phyloP scores from a whole-genome alignment of 2,888 invertebrate species.

The Sphinx pinastri region DNA sequence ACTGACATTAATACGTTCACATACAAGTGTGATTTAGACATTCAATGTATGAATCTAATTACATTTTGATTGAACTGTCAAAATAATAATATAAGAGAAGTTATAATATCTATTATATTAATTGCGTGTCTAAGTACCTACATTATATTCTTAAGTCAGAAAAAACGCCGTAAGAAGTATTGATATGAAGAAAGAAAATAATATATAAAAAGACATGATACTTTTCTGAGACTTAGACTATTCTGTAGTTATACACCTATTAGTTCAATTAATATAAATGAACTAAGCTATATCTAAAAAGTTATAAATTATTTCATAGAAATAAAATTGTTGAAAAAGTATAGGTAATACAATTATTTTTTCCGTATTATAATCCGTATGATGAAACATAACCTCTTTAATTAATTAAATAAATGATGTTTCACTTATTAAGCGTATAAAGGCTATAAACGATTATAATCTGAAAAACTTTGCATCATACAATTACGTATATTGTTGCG shows the following conservation, averaged over 20 bases:
- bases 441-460: slow-evolving; percentile 33
- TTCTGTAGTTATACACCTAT: too few species aligned
- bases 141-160: too few species aligned
- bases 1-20: background rate
- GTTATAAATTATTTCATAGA: too few species aligned
- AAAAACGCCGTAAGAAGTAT: too few species aligned
- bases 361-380: background rate
- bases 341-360: background rate
- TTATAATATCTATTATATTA: too few species aligned
- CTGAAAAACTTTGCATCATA: slow-evolving; percentile 20
- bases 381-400: slow-evolving; percentile 12
- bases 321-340: too few species aligned
- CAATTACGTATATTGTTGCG: slow-evolving; percentile 4
- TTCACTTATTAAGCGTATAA: slow-evolving; percentile 32
- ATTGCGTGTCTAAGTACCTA: too few species aligned
- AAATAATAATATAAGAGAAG: background rate
- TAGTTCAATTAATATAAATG: too few species aligned
- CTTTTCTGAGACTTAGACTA: too few species aligned
- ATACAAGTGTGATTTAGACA: background rate
- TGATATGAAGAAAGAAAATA: too few species aligned
- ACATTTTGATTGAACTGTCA: slow-evolving; percentile 3
- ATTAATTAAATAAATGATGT: slow-evolving; percentile 30
- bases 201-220: too few species aligned
- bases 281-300: too few species aligned
- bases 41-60: background rate